phyloP scores from a whole-genome alignment of 2,888 invertebrate species.

The Siphlonurus alternatus region DNA sequence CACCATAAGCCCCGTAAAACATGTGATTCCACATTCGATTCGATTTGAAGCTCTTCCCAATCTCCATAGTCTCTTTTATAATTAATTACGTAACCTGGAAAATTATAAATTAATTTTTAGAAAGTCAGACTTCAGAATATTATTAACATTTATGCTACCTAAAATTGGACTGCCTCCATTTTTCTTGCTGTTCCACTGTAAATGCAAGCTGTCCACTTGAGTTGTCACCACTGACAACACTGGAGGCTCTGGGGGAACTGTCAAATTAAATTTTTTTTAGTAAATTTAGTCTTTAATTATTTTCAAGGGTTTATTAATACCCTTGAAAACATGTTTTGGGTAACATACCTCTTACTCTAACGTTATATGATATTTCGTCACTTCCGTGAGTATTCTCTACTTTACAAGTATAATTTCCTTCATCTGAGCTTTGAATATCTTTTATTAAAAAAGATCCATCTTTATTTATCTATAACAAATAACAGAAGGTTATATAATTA shows the following conservation, averaged over 20 bases:
- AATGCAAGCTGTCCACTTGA: conserved; percentile 63
- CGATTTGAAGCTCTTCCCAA: conserved; percentile 80
- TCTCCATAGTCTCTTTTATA: conserved; percentile 80
- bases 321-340: neutral
- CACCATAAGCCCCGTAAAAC: conserved; percentile 70
- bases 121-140: neutral
- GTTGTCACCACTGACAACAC: conserved; percentile 62
- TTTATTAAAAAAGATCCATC: conserved; percentile 59
- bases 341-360: conserved; percentile 33
- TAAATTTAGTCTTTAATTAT: neutral
- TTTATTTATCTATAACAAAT: conserved; percentile 19
- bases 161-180: conserved; percentile 67
- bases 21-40: conserved; percentile 62
- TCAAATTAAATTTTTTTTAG: conserved; percentile 26
- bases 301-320: neutral
- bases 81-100: conserved; percentile 72
- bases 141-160: conserved; percentile 24
- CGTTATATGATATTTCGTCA: conserved; percentile 64
- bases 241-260: conserved; percentile 77
- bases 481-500: neutral
- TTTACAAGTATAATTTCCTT: conserved; percentile 77
- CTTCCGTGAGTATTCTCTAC: conserved; percentile 71
- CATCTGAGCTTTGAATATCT: conserved; percentile 63
- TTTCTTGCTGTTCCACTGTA: conserved; percentile 65
- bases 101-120: conserved; percentile 18